Conservation (phyloP, 2,113 vertebrate genomes). For the Colinus virginianus region DNA sequence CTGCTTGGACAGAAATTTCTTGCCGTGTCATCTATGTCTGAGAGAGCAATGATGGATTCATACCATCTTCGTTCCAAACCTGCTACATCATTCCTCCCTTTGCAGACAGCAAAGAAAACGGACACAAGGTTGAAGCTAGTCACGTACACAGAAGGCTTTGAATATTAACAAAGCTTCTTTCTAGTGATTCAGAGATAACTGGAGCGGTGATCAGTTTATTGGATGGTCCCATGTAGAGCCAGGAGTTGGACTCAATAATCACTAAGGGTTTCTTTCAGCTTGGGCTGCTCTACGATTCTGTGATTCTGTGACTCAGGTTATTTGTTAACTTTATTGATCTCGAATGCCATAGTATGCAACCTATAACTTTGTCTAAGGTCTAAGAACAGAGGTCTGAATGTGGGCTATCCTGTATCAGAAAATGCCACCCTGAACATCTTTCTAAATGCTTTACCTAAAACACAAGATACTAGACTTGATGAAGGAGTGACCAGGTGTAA, state of each 20-base stretch:
- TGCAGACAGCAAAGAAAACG: fast-evolving
- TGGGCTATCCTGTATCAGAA: not conserved
- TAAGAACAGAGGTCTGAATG: not conserved
- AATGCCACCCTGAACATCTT: not conserved
- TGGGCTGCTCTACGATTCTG: too few species aligned
- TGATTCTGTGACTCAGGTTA: fast-evolving
- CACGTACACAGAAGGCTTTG: not conserved
- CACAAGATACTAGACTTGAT: not conserved
- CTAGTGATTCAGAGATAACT: not conserved
- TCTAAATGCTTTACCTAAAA: not conserved
- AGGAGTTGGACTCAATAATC: too few species aligned
- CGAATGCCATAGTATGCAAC: fast-evolving
- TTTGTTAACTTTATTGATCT: not conserved
- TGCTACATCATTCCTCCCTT: not conserved
- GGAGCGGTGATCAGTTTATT: too few species aligned
- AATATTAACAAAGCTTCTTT: not conserved
- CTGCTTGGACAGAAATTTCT: not conserved
- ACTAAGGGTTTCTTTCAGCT: too few species aligned
- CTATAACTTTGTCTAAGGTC: not conserved
- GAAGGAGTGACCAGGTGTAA: not conserved
- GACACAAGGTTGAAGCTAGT: not conserved
- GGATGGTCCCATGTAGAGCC: too few species aligned
- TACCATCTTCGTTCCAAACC: not conserved
- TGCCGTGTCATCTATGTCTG: not conserved
- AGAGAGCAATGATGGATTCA: not conserved